Conservation (phyloP, 2,797 vertebrate species). For the Malurus splendens region DNA sequence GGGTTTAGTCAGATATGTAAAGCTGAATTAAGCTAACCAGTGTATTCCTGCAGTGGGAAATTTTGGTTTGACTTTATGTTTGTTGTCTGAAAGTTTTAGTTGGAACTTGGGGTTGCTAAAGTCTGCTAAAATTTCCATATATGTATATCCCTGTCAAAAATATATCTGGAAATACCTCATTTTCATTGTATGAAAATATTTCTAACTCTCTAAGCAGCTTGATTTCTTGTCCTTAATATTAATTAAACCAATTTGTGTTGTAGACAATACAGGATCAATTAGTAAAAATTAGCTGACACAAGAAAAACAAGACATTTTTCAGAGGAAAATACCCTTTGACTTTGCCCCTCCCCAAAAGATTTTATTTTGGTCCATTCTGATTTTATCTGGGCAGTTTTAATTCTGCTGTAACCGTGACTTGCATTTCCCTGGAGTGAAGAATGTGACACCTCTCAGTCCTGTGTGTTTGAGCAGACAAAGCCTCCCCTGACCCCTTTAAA, state of each 20-base stretch:
- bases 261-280: neutral
- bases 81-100: neutral
- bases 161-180: neutral
- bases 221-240: neutral
- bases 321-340: neutral
- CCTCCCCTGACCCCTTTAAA: constrained; percentile 36
- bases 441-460: constrained; percentile 1
- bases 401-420: neutral
- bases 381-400: neutral
- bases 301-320: neutral
- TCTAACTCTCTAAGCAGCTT: neutral
- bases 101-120: neutral
- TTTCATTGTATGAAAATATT: neutral
- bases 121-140: neutral
- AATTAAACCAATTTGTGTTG: neutral
- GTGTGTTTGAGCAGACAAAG: neutral
- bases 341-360: neutral
- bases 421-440: constrained; percentile 13
- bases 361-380: neutral
- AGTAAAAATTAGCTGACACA: neutral
- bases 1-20: neutral
- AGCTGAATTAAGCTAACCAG: neutral
- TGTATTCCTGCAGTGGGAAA: neutral
- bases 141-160: neutral
- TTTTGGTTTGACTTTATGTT: neutral